phyloP scores from a whole-genome alignment of 1,140 invertebrate genomes.

The Apis mellifera region DNA sequence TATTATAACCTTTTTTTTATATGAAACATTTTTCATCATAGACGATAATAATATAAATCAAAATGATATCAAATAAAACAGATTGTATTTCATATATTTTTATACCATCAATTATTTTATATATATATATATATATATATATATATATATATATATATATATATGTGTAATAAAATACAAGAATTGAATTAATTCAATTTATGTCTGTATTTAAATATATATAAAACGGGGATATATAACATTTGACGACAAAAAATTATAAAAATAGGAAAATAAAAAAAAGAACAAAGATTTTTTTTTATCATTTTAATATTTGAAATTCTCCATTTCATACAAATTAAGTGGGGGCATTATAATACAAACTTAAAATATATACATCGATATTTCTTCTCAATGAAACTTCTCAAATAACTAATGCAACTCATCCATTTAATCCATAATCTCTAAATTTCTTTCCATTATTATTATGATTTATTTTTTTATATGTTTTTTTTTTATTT shows the following conservation, averaged over 20 bases:
- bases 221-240: too few species aligned
- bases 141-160: too few species aligned
- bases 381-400: slow-evolving; percentile 78
- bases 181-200: too few species aligned
- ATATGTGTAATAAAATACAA: too few species aligned
- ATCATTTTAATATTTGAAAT: slow-evolving; percentile 79
- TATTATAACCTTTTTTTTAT: too few species aligned
- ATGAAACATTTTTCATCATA: too few species aligned
- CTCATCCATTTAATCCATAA: slow-evolving; percentile 73
- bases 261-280: not conserved
- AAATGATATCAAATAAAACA: too few species aligned
- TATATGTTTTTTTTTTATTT: slow-evolving; percentile 51
- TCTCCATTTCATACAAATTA: slow-evolving; percentile 80
- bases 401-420: slow-evolving; percentile 72
- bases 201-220: too few species aligned
- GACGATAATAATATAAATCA: too few species aligned
- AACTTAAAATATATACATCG: slow-evolving; percentile 81
- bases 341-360: slow-evolving; percentile 79
- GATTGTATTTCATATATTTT: too few species aligned
- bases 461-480: slow-evolving; percentile 54
- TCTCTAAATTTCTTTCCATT: slow-evolving; percentile 72
- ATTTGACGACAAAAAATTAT: not conserved
- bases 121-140: too few species aligned
- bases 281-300: slow-evolving; percentile 48
- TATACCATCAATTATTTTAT: too few species aligned